phyloP scores from a whole-genome alignment of 2,888 invertebrate species.

The Nowickia ferox region DNA sequence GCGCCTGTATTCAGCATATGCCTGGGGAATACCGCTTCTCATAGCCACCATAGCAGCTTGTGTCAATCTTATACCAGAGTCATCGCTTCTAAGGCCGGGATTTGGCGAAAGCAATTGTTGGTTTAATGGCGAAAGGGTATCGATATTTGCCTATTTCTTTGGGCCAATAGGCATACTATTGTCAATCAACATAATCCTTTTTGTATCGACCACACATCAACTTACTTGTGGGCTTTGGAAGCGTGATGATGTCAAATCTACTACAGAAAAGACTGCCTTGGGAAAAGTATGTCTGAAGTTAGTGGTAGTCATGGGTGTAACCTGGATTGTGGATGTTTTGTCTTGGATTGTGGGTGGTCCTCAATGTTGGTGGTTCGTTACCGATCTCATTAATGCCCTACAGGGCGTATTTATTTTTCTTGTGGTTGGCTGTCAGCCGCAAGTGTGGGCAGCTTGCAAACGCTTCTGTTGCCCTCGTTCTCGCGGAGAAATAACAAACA shows the following conservation, averaged over 20 bases:
- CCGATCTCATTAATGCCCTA: slow-evolving; percentile 92
- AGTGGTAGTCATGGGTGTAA: slow-evolving; percentile 91
- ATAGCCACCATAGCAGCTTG: slow-evolving; percentile 90
- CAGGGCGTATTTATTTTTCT: slow-evolving; percentile 95
- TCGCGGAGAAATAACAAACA: slow-evolving; percentile 84
- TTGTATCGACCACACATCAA: slow-evolving; percentile 92
- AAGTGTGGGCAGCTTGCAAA: slow-evolving; percentile 89
- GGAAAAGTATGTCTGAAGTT: slow-evolving; percentile 93
- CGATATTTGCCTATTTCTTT: slow-evolving; percentile 93
- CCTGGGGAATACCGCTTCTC: slow-evolving; percentile 92
- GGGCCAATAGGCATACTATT: slow-evolving; percentile 92
- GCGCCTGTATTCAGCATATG: slow-evolving; percentile 91
- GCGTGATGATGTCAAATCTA: slow-evolving; percentile 93
- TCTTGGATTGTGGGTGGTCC: slow-evolving; percentile 93
- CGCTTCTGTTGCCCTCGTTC: slow-evolving; percentile 86
- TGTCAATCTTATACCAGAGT: slow-evolving; percentile 88
- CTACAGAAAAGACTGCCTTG: slow-evolving; percentile 91
- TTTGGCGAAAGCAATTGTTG: slow-evolving; percentile 91
- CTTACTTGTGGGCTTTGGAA: slow-evolving; percentile 95
- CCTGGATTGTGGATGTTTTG: slow-evolving; percentile 91
- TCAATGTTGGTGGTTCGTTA: slow-evolving; percentile 91
- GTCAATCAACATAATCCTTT: slow-evolving; percentile 90
- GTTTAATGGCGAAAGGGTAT: slow-evolving; percentile 90
- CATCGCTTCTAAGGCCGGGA: slow-evolving; percentile 88
- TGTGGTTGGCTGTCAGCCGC: slow-evolving; percentile 94